These are phyloP conservation scores for Fissipunctia ypsillon DNA, from an alignment of 2,888 invertebrate genomes.

Conservation along the genomic window DNA sequence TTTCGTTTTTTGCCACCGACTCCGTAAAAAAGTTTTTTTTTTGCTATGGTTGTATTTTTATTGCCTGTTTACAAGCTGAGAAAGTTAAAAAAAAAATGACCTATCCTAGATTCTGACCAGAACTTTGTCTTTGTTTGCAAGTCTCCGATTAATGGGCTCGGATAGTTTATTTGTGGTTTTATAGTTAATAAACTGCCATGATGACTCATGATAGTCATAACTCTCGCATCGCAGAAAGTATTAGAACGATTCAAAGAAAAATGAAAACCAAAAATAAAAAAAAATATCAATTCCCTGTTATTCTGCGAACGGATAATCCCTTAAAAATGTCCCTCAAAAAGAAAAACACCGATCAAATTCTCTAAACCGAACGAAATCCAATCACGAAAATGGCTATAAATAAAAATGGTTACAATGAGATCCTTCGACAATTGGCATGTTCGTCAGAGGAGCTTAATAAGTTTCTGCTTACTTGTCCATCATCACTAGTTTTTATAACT, in stretches of 20 bases:
- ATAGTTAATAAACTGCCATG: background rate
- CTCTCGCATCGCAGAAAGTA: background rate
- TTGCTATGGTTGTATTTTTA: background rate
- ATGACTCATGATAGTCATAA: background rate
- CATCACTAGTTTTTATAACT: conserved; percentile 81
- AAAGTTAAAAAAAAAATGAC: too few relatives aligned
- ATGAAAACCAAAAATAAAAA: background rate
- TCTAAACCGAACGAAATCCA: conserved; percentile 62
- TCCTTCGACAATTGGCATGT: conserved; percentile 83
- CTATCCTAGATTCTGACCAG: background rate
- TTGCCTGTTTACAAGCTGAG: too few relatives aligned
- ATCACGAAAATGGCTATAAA: conserved; percentile 60
- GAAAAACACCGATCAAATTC: conserved; percentile 60
- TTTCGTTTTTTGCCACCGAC: too few relatives aligned
- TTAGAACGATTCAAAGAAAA: background rate
- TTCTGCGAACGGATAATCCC: conserved; percentile 54
- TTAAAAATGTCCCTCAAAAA: conserved; percentile 39
- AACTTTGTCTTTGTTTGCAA: background rate
- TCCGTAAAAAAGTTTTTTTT: too few relatives aligned
- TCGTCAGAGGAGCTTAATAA: conserved; percentile 86
- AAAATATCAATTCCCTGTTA: conserved; percentile 35
- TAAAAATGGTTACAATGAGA: conserved; percentile 74
- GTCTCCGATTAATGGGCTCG: background rate
- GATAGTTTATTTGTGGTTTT: background rate
- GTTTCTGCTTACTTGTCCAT: conserved; percentile 86